Evolutionary conservation across 2,888 invertebrate genomes (phyloP).

Genomic region (Amphipyra berbera): DNA sequence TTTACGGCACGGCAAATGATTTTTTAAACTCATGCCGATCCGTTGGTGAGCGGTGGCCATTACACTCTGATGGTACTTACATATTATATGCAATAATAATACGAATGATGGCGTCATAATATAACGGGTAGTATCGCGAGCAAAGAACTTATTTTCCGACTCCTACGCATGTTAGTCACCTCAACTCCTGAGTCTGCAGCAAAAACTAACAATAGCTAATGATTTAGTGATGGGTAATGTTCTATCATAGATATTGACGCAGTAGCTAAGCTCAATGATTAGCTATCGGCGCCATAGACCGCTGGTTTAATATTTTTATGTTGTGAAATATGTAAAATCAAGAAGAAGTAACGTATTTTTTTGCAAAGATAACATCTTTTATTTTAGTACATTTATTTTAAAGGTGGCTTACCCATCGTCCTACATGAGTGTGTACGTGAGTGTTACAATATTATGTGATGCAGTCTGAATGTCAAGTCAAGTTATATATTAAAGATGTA

Average conservation of each 20-base stretch:
- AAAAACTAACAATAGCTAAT: slow-evolving; percentile 54
- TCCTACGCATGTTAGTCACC: slow-evolving; percentile 58
- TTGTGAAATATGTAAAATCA: no score
- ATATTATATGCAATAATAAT: slow-evolving; percentile 28
- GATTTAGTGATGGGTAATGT: slow-evolving; percentile 24
- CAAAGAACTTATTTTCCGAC: slow-evolving; percentile 48
- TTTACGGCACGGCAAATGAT: no score
- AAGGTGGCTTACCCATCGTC: not conserved
- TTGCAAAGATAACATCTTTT: not conserved
- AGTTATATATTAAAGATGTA: no score
- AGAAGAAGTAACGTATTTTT: no score
- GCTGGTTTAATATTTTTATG: no score
- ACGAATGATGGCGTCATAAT: slow-evolving; percentile 45
- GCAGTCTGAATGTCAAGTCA: no score
- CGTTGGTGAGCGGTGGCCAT: no score
- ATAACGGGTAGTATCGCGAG: slow-evolving; percentile 48
- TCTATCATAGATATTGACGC: slow-evolving; percentile 3
- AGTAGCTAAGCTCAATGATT: not conserved
- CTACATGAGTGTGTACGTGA: not conserved
- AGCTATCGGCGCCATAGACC: no score
- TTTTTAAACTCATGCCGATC: no score
- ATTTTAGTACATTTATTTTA: not conserved
- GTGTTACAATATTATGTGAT: no score
- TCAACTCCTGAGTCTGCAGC: slow-evolving; percentile 16
- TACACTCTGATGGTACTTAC: not conserved